Evolutionary conservation across 2,888 invertebrate species (phyloP).

Genomic region (Oegoconia quadripuncta): DNA sequence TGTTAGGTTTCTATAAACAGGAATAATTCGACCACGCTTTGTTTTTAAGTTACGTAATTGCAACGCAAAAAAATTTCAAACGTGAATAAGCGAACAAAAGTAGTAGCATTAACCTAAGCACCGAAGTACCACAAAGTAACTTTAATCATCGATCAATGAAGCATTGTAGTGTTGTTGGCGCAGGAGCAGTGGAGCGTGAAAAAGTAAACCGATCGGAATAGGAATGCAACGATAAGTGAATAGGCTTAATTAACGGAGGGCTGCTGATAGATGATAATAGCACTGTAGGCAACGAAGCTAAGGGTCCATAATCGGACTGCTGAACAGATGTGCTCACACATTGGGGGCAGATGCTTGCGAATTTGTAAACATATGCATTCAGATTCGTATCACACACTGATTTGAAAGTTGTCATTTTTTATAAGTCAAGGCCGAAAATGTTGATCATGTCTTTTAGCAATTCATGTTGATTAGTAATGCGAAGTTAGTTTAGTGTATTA

Average conservation of each 20-base stretch:
- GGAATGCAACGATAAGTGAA: constrained; percentile 66
- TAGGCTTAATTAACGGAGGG: constrained; percentile 68
- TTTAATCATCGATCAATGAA: constrained; percentile 48
- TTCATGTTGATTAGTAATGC: too few relatives aligned
- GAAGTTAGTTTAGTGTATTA: too few relatives aligned
- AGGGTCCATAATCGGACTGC: constrained; percentile 36
- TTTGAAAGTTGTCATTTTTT: constrained; percentile 16
- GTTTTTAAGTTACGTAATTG: too few relatives aligned
- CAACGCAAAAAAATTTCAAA: background rate
- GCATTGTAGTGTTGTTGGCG: constrained; percentile 44
- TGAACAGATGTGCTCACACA: constrained; percentile 64
- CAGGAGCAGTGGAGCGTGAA: constrained; percentile 50
- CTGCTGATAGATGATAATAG: constrained; percentile 51
- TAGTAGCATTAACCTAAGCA: background rate
- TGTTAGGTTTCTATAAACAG: too few relatives aligned
- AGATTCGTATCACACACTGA: constrained; percentile 25
- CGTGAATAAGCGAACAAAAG: background rate
- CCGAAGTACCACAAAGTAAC: constrained; percentile 11
- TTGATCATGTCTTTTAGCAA: constrained; percentile 18
- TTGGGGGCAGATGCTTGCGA: constrained; percentile 59
- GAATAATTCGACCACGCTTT: too few relatives aligned
- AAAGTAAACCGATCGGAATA: constrained; percentile 59
- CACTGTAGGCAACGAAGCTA: constrained; percentile 49
- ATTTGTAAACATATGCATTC: constrained; percentile 36
- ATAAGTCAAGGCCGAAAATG: too few relatives aligned